Conservation (phyloP, 2,888 invertebrate species). For the Dinocampus coccinellae region DNA sequence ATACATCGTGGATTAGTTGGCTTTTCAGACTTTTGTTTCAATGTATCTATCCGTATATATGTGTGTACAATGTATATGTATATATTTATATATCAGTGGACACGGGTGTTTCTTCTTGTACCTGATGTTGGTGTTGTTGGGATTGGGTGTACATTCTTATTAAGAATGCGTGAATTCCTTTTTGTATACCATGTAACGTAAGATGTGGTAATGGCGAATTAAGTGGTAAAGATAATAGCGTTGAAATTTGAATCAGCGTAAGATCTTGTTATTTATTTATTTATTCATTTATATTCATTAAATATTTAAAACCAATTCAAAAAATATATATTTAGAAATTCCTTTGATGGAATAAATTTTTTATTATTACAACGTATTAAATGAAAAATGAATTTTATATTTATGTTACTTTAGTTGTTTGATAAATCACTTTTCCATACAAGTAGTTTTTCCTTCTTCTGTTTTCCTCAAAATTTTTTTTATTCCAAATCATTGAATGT, state of each 20-base stretch:
- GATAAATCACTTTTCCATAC: too few relatives aligned
- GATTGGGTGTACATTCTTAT: neutral
- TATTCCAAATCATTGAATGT: neutral
- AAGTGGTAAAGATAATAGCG: slow-evolving; percentile 45
- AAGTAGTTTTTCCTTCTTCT: neutral
- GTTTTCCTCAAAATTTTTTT: neutral
- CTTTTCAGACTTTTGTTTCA: neutral
- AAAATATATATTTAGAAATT: too few relatives aligned
- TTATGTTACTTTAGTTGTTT: too few relatives aligned
- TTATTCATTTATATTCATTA: too few relatives aligned
- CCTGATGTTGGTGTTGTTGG: neutral
- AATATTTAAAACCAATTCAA: too few relatives aligned
- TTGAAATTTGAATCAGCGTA: slow-evolving; percentile 37
- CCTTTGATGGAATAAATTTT: too few relatives aligned
- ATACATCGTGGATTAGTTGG: neutral
- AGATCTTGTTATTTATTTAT: neutral
- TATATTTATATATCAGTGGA: neutral
- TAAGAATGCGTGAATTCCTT: slow-evolving; percentile 15
- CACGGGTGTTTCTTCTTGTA: neutral
- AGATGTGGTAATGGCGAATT: slow-evolving; percentile 37
- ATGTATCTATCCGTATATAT: neutral
- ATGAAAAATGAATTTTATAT: too few relatives aligned
- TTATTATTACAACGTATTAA: too few relatives aligned
- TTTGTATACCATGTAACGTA: slow-evolving; percentile 33
- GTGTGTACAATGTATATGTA: neutral